These are phyloP conservation scores for Pogonocichla stellata DNA, from an alignment of 2,113 vertebrate genomes.

Conservation along the genomic window DNA sequence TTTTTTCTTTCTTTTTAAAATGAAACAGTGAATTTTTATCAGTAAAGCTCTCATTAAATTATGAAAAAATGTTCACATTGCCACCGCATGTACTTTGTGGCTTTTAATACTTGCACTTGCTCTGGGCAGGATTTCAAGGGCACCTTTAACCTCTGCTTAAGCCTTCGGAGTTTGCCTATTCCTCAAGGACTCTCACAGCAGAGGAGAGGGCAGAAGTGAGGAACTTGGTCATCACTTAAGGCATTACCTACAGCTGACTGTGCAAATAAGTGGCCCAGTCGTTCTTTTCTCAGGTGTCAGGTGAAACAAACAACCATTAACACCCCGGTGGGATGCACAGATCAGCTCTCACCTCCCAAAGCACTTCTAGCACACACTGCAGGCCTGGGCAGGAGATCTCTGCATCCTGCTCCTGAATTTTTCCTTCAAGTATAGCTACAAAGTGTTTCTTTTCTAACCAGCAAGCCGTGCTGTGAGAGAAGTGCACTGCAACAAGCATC, in stretches of 20 bases:
- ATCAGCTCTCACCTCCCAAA: neutral
- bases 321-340: neutral
- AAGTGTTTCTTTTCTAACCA: neutral
- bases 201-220: neutral
- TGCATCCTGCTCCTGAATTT: neutral
- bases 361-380: neutral
- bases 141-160: neutral
- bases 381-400: neutral
- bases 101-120: neutral
- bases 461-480: neutral
- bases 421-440: neutral
- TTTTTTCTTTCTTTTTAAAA: neutral
- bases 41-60: neutral
- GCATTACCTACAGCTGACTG: neutral
- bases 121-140: neutral
- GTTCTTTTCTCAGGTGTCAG: neutral
- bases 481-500: neutral
- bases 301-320: constrained; percentile 6
- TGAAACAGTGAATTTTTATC: neutral
- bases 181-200: neutral
- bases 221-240: neutral
- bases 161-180: neutral
- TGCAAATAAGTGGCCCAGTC: neutral
- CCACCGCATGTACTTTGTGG: neutral
- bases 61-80: neutral